These are phyloP conservation scores for Columba janthina DNA, from an alignment of 2,113 vertebrate species.

Conservation along the genomic window DNA sequence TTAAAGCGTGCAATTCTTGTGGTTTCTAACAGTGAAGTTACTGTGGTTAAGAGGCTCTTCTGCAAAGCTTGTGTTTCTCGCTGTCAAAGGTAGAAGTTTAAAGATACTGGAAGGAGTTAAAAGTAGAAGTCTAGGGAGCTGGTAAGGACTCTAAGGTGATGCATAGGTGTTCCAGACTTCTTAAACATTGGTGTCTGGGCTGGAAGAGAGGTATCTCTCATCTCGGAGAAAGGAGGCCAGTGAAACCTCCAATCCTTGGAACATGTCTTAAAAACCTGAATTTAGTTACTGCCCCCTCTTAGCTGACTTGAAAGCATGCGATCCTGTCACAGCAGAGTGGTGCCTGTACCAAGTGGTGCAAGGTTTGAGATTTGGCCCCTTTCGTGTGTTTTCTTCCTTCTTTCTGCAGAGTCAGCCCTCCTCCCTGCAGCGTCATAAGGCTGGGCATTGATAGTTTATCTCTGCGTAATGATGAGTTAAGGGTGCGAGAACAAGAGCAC, in stretches of 20 bases:
- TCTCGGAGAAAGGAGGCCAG: neutral
- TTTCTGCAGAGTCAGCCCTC: neutral
- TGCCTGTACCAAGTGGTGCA: neutral
- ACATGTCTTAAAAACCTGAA: accelerated
- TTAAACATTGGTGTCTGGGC: neutral
- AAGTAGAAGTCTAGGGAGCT: neutral
- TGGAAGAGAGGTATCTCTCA: neutral
- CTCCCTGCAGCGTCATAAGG: neutral
- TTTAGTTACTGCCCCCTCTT: neutral
- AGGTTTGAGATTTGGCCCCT: neutral
- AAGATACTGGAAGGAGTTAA: neutral
- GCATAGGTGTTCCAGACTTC: neutral
- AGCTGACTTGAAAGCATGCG: neutral
- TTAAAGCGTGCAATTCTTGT: neutral
- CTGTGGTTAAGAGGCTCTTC: neutral
- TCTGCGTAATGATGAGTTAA: neutral
- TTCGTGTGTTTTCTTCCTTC: neutral
- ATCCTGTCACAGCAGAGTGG: neutral
- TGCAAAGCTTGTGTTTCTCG: neutral
- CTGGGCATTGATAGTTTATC: neutral
- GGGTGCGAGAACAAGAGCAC: neutral
- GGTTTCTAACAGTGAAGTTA: neutral
- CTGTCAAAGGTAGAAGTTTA: neutral
- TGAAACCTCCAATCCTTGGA: neutral
- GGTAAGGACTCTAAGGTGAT: neutral